A percentile compares a stretch with the other conserved stretches of the same genome.
phyloP scores from a whole-genome alignment of 2,113 vertebrate species.

The Hypanus sabinus region DNA sequence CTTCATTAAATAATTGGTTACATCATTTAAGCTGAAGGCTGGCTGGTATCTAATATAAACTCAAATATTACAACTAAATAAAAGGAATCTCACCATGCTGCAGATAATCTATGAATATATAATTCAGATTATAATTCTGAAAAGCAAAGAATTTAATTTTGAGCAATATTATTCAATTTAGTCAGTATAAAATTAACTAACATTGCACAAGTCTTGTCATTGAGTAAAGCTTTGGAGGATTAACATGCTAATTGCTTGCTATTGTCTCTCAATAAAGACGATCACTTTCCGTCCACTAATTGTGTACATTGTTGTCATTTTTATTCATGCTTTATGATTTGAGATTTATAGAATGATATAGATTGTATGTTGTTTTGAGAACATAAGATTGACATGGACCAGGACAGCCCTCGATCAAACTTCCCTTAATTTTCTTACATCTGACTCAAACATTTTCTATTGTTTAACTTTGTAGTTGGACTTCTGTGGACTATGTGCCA shows the following conservation, averaged over 20 bases:
- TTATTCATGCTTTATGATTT: background rate
- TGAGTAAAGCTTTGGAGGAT: background rate
- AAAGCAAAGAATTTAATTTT: background rate
- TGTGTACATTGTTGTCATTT: slow-evolving; percentile 1
- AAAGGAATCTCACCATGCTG: background rate
- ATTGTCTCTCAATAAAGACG: background rate
- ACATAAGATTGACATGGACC: background rate
- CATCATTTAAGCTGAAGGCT: background rate
- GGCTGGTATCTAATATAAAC: background rate
- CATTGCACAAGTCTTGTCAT: background rate
- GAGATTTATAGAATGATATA: background rate
- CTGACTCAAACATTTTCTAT: background rate
- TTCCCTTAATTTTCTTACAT: background rate
- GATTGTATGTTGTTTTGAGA: background rate
- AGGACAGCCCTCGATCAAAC: background rate
- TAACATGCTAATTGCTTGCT: background rate
- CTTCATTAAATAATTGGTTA: background rate
- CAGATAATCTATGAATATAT: background rate
- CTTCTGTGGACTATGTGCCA: background rate
- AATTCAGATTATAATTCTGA: background rate
- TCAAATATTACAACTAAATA: background rate
- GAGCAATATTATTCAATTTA: background rate
- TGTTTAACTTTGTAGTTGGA: background rate
- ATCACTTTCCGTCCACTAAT: slow-evolving; percentile 10
- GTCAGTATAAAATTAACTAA: background rate